These are phyloP conservation scores for Nycticryphes semicollaris DNA, from an alignment of 2,113 vertebrate genomes.

Conservation along the genomic window DNA sequence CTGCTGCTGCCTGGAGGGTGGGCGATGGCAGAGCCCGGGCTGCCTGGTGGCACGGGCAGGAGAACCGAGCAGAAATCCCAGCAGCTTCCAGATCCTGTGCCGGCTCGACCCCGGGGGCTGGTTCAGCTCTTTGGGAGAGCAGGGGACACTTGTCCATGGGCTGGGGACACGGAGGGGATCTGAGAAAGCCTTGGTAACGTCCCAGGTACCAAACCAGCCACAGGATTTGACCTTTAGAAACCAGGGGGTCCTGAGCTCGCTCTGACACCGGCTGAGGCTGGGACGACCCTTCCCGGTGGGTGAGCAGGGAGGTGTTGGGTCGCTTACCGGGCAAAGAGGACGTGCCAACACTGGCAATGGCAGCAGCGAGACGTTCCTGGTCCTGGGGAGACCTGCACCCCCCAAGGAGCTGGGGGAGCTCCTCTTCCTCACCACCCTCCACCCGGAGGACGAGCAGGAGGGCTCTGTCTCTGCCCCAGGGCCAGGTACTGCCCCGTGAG, in stretches of 20 bases:
- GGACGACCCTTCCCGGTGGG: accelerated
- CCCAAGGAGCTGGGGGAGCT: background rate
- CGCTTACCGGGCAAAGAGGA: background rate
- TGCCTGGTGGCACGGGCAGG: background rate
- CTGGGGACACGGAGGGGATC: background rate
- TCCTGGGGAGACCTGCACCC: background rate
- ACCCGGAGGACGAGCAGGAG: background rate
- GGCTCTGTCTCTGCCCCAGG: background rate
- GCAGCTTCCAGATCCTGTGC: background rate
- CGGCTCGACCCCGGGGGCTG: background rate
- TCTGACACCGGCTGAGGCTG: accelerated
- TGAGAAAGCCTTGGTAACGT: background rate
- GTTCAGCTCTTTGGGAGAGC: background rate
- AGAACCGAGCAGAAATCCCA: background rate
- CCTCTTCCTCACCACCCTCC: background rate
- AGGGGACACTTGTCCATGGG: background rate
- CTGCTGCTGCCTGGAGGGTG: background rate
- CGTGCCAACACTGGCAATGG: accelerated
- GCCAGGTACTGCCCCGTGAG: background rate
- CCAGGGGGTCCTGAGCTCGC: background rate
- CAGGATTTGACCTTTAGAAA: background rate
- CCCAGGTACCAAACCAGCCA: accelerated
- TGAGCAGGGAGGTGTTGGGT: background rate
- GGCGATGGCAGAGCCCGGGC: background rate
- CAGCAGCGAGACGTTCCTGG: background rate